Conservation (phyloP, 2,797 vertebrate genomes). For the Spea hammondii region DNA sequence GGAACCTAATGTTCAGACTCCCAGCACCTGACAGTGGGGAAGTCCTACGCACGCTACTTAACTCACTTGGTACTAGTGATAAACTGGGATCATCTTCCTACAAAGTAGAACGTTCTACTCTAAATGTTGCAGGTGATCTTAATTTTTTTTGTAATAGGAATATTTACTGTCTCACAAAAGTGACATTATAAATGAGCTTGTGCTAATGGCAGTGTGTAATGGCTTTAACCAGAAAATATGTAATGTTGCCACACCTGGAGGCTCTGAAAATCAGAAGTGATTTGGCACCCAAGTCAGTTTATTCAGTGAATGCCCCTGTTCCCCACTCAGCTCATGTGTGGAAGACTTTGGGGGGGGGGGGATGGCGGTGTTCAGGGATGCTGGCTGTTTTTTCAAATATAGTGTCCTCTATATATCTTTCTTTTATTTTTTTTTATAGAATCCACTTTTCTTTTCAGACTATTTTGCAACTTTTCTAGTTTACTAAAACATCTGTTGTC, state of each 20-base stretch:
- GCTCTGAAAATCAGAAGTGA: no score
- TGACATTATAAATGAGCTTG: no score
- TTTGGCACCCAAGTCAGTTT: no score
- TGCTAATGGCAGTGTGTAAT: no score
- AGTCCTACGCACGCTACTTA: slow-evolving; percentile 18
- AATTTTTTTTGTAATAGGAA: background rate
- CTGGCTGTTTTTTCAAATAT: no score
- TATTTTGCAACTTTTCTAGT: background rate
- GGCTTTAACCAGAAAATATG: no score
- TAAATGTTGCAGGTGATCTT: slow-evolving; percentile 53
- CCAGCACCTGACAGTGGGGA: slow-evolving; percentile 53
- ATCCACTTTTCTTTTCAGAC: background rate
- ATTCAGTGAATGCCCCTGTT: no score
- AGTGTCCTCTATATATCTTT: background rate
- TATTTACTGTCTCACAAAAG: no score
- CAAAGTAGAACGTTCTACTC: slow-evolving; percentile 50
- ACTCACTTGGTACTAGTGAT: slow-evolving; percentile 18
- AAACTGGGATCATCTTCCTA: slow-evolving; percentile 56
- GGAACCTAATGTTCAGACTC: slow-evolving; percentile 52
- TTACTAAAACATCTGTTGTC: background rate
- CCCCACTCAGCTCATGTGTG: no score
- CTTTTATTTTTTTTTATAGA: background rate
- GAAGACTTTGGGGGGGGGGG: no score
- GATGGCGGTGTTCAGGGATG: no score
- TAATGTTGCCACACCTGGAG: no score